Conservation (phyloP, 2,888 invertebrate species). For the Venustoraphidia nigricollis region DNA sequence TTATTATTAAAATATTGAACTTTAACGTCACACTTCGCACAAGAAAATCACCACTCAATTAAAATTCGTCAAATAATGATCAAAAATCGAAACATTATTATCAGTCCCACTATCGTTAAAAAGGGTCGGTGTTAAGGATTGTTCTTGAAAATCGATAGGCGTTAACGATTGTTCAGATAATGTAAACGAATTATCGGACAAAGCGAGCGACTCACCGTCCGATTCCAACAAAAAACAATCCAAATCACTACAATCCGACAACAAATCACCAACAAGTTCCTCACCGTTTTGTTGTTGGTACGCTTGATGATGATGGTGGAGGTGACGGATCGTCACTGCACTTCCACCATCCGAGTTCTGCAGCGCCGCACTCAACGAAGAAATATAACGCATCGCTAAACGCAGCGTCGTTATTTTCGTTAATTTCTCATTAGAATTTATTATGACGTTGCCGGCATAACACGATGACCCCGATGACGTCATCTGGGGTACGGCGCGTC, state of each 20-base stretch:
- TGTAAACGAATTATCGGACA: slow-evolving; percentile 15
- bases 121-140: too few species aligned
- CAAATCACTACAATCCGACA: not conserved
- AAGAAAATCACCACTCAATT: too few species aligned
- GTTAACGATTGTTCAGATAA: slow-evolving; percentile 22
- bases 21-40: too few species aligned
- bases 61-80: too few species aligned
- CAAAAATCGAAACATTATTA: too few species aligned
- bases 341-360: slow-evolving; percentile 11
- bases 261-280: too few species aligned
- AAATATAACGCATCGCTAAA: slow-evolving; percentile 51
- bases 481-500: slow-evolving; percentile 36
- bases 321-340: not conserved
- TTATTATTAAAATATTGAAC: too few species aligned
- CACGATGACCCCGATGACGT: slow-evolving; percentile 29
- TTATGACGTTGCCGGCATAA: too few species aligned
- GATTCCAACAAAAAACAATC: slow-evolving; percentile 21
- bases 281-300: not conserved
- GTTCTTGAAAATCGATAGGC: slow-evolving; percentile 21
- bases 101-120: too few species aligned
- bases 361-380: slow-evolving; percentile 26
- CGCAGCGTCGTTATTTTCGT: slow-evolving; percentile 52
- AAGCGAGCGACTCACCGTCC: slow-evolving; percentile 22
- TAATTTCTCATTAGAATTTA: slow-evolving; percentile 33
- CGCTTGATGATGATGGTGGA: slow-evolving; percentile 3